Base-by-base conservation (phyloP, 2,113 vertebrate genomes). In the Thunnus maccoyii region DNA sequence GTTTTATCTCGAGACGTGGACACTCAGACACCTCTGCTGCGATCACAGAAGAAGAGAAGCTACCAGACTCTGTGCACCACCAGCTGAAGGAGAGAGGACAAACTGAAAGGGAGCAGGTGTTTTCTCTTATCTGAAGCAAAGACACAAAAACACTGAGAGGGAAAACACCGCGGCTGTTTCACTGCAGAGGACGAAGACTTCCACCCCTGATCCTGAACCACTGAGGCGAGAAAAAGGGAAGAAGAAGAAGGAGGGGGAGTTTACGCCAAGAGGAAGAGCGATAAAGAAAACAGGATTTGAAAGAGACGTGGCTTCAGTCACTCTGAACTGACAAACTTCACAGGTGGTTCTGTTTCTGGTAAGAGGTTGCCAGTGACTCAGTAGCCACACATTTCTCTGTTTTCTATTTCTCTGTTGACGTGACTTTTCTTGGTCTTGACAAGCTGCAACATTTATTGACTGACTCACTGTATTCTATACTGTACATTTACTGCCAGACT, bases 1-100 rank as follows among this genome's bases (percentile, higher is more conserved):
- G 51, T 89, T 48, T 85, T 84, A 7, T 82, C 60, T 14, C 91
- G 93, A 1, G 96, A 98, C 0, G 92, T 87, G 0, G 93, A 98
- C 93, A 97, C 97, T 0, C 98, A 97, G 92, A 98, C 97, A 0
- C 97, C 97, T 0, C 95, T 99, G 36, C 84, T 99, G 80, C 95
- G 94, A 41, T 95, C 96, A 1, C 98, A 99, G 94, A 98, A 97
- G 93, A 97, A 94, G 71, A 94, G 86, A 20, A 80, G 89, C 58
- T 97, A 97, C 60, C 84, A 85, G 0, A 88, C 90, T 20, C 91
- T 91, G 0, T 64, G 72, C 20, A n/a, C 85, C 1, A 0, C 75
- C 3, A 65, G 88, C 61, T 91, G 89, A 90, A 2, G 12, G 55
- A 46, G 3, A 17, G 18, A 6, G 1, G 10, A 17, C 46, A 52